A percentile compares a stretch with the other conserved stretches of the same genome.
Conservation (phyloP, 2,113 vertebrate species). For the Fukomys damarensis region DNA sequence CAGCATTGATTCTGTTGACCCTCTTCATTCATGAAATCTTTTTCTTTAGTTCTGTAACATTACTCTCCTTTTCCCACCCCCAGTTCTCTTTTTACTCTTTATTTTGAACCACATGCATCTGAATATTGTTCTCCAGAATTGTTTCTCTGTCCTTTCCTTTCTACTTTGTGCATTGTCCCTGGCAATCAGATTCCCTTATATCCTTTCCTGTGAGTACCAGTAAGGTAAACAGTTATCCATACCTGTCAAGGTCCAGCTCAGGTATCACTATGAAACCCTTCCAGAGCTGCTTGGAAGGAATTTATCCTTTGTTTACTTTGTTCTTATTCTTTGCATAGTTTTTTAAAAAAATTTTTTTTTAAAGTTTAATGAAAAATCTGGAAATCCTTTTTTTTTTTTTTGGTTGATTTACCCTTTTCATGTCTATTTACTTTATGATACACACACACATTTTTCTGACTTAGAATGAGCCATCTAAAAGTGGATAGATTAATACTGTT, state of each 20-base stretch:
- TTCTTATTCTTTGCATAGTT: neutral
- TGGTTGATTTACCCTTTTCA: neutral
- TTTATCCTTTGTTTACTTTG: neutral
- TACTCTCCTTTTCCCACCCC: neutral
- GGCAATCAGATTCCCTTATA: neutral
- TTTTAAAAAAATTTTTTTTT: neutral
- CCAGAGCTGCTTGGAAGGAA: neutral
- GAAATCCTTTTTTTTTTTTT: neutral
- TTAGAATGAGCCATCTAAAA: neutral
- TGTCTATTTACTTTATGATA: neutral
- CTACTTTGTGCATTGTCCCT: neutral
- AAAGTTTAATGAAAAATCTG: conserved; percentile 12
- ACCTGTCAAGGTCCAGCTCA: neutral
- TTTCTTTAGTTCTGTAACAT: neutral
- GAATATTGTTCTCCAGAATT: neutral
- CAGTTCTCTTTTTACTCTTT: neutral
- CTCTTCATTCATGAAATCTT: neutral
- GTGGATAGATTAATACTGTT: neutral
- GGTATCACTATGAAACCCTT: neutral
- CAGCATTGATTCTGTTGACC: neutral
- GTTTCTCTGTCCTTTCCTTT: neutral
- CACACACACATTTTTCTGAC: neutral
- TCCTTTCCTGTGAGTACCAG: neutral
- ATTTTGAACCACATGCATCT: neutral
- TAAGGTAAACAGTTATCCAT: neutral